Evolutionary conservation across 1,140 invertebrate genomes (phyloP).

Genomic region (Drosophila bipectinata): DNA sequence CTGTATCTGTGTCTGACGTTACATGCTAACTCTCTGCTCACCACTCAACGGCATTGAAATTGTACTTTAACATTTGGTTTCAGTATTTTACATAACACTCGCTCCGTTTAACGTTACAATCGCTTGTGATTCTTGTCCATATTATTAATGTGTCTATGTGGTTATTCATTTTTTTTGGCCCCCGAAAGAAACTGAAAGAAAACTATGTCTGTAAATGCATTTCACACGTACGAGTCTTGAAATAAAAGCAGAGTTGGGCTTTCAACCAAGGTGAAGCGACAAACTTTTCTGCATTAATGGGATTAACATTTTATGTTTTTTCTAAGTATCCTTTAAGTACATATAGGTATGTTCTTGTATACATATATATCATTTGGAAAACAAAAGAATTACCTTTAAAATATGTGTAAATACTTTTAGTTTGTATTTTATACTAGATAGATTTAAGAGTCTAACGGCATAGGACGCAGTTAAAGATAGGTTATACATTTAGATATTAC

Average conservation of each 20-base stretch:
- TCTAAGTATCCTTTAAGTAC: slow-evolving; percentile 43
- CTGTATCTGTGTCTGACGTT: slow-evolving; percentile 33
- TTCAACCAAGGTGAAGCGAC: slow-evolving; percentile 43
- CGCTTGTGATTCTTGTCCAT: slow-evolving; percentile 36
- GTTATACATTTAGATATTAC: slow-evolving; percentile 64
- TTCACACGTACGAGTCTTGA: slow-evolving; percentile 47
- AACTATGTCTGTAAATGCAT: slow-evolving; percentile 68
- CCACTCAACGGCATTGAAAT: slow-evolving; percentile 35
- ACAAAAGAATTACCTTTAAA: slow-evolving; percentile 54
- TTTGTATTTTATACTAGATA: slow-evolving; percentile 59
- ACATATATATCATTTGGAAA: slow-evolving; percentile 38
- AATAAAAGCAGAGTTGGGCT: slow-evolving; percentile 36
- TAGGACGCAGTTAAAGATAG: slow-evolving; percentile 54
- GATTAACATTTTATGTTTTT: slow-evolving; percentile 54
- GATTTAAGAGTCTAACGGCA: slow-evolving; percentile 51
- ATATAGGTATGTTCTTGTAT: slow-evolving; percentile 32
- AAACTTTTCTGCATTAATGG: slow-evolving; percentile 33
- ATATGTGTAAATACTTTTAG: slow-evolving; percentile 49
- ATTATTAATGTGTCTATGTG: slow-evolving; percentile 40
- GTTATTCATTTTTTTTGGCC: slow-evolving; percentile 58
- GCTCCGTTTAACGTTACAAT: slow-evolving; percentile 46
- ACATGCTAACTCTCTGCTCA: slow-evolving; percentile 47
- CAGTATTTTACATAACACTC: slow-evolving; percentile 49
- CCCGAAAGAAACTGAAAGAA: slow-evolving; percentile 78
- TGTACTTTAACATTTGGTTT: slow-evolving; percentile 49